Evolutionary conservation across 2,797 vertebrate genomes (phyloP), one percentile per base, ranked within the genome.

Genomic region (Danio kyathit): DNA sequence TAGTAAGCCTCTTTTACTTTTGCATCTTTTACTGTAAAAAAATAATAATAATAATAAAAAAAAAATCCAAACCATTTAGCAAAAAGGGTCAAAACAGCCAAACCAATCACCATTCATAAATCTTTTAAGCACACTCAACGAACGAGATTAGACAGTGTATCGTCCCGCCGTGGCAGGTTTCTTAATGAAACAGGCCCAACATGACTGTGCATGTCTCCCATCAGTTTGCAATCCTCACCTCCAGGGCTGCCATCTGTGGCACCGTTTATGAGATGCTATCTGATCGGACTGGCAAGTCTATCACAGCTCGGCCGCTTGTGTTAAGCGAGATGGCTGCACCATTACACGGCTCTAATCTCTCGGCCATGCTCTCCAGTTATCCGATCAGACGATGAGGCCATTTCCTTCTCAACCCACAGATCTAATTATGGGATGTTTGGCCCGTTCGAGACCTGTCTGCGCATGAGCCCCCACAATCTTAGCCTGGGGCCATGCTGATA

Each of bases 391-490:
- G 48, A 76, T 79, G 74, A 81, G 75, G 49, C 81, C 43, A 49
- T 75, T 83, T 85, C 78, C 83, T 80, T 56, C 80, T 74, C 73
- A 61, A 80, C 63, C 82, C 65, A 17, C 66, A 81, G 74, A 87
- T 84, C 80, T 86, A 84, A 87, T 87, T 87, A 88, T 83, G 72
- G 57, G 73, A 79, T 74, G 78, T 84, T 78, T 66, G 72, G 84
- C 48, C 82, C 81, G 13, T 65, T 83, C 46, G 40, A 56, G 65
- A 77, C 52, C 79, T 82, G 61, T 80, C 80, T 79, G 51, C 52
- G 40, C 77, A 73, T 76, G 61, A 84, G 72, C 71, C 76, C 71
- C 81, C 51, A 66, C 63, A 78, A 83, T 85, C 79, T 83, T 69
- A 78, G 74, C 82, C 70, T 49, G 57, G 13, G 51, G 70, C 78